A percentile compares a stretch with the other conserved stretches of the same genome.
Evolutionary conservation across 2,888 invertebrate genomes (phyloP).

Genomic region (Chaitophorus viminalis): DNA sequence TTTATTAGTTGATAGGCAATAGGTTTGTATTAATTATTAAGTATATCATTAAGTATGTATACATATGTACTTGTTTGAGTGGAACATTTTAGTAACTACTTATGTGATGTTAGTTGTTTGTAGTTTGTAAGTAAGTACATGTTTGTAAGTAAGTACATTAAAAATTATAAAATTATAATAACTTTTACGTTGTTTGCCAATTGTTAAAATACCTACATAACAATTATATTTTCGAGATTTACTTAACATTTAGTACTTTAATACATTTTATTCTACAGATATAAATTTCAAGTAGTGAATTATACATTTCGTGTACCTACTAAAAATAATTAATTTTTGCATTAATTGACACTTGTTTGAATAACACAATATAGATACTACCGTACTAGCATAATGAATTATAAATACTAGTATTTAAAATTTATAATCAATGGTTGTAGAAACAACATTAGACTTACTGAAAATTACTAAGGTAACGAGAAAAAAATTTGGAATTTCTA

Average conservation of each 20-base stretch:
- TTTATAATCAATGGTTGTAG: too few relatives aligned
- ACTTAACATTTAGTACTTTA: not conserved
- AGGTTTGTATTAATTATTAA: not conserved
- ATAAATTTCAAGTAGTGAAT: not conserved
- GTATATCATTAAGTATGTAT: not conserved
- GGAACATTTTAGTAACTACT: too few relatives aligned
- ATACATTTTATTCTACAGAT: not conserved
- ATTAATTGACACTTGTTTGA: not conserved
- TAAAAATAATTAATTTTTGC: not conserved
- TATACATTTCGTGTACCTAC: not conserved
- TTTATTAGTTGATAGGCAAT: not conserved
- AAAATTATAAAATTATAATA: too few relatives aligned
- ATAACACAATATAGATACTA: not conserved
- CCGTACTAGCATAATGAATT: too few relatives aligned
- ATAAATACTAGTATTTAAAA: too few relatives aligned
- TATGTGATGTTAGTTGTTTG: too few relatives aligned
- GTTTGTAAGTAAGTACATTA: too few relatives aligned
- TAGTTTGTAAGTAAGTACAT: too few relatives aligned
- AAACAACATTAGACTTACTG: not conserved
- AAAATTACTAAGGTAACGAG: not conserved
- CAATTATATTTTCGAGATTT: not conserved
- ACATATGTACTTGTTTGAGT: not conserved
- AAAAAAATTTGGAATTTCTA: too few relatives aligned
- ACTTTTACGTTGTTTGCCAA: too few relatives aligned
- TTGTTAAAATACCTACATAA: too few relatives aligned